These are phyloP conservation scores for Philhelius pedissequus DNA, from an alignment of 2,888 invertebrate species.

Conservation along the genomic window DNA sequence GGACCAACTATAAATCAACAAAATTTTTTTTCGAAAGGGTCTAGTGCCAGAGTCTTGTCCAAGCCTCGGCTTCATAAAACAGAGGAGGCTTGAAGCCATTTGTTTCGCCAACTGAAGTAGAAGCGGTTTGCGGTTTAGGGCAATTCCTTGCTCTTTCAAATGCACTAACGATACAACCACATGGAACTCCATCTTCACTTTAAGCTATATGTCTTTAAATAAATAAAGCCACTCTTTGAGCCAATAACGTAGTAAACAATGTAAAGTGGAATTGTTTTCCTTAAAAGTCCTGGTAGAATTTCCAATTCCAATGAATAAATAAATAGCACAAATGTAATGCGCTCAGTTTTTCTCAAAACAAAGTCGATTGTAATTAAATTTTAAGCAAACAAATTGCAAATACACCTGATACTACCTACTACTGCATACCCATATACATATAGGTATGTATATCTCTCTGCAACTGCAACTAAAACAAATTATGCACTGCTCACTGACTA, in stretches of 20 bases:
- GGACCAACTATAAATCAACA: no score
- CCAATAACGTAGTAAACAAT: not conserved
- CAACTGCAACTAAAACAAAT: conserved; percentile 10
- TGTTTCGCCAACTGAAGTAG: no score
- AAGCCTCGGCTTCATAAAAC: no score
- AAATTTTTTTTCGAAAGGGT: no score
- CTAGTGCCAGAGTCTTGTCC: no score
- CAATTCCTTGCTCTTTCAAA: no score
- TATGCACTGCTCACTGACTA: conserved; percentile 7
- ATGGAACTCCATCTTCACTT: no score
- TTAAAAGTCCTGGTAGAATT: not conserved
- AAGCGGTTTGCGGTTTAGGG: no score
- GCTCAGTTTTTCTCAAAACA: not conserved
- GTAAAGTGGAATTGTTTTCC: not conserved
- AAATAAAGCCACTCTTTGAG: not conserved
- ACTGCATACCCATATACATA: not conserved
- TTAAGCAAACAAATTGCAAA: conserved; percentile 4
- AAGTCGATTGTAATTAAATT: conserved; percentile 6
- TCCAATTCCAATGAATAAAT: not conserved
- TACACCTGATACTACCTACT: not conserved
- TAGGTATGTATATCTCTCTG: not conserved
- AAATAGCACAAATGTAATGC: not conserved
- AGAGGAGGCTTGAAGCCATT: no score
- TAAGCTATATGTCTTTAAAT: not conserved
- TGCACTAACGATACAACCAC: no score